Conservation (phyloP, 2,113 vertebrate species). For the Rana temporaria region DNA sequence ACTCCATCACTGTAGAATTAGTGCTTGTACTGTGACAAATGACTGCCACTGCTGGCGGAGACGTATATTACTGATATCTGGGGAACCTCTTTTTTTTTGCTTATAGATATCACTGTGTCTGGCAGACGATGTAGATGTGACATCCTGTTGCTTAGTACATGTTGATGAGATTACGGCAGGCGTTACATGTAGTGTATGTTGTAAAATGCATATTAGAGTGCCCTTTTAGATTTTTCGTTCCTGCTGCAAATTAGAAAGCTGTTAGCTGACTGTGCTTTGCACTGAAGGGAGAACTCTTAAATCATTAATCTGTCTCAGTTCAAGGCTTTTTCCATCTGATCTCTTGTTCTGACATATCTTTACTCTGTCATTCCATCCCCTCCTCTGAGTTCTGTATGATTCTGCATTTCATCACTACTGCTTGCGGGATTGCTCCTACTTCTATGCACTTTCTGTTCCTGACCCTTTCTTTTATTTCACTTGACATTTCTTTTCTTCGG, state of each 20-base stretch:
- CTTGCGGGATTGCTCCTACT: background rate
- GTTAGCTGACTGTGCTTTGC: background rate
- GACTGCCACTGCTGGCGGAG: background rate
- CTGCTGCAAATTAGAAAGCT: too few species aligned
- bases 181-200: too few species aligned
- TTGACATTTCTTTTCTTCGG: background rate
- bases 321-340: constrained; percentile 15
- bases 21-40: background rate
- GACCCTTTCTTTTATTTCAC: background rate
- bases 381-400: constrained; percentile 22
- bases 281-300: background rate
- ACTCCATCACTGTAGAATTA: background rate
- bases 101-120: background rate
- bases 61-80: background rate
- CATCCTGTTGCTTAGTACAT: background rate
- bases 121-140: background rate
- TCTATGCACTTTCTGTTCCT: background rate
- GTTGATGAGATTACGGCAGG: background rate
- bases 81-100: background rate
- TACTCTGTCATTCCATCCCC: constrained; percentile 29
- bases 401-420: constrained; percentile 43
- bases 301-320: background rate
- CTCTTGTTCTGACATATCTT: background rate
- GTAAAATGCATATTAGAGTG: too few species aligned
- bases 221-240: too few species aligned